Conservation (phyloP, 2,888 invertebrate genomes). For the Tinea semifulvella region DNA sequence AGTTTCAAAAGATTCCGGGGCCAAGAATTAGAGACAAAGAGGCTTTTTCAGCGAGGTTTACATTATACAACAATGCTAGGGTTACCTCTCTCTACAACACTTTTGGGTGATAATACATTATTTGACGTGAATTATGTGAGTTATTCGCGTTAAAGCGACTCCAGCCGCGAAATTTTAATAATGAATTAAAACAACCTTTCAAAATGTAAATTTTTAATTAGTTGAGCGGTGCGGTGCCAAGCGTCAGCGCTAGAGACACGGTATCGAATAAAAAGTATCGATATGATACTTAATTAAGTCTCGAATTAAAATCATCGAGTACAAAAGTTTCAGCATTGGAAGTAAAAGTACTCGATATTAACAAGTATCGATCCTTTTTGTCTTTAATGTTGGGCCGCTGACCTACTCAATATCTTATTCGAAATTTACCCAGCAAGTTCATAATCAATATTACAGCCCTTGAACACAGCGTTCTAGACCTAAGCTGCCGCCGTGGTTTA, state of each 20-base stretch:
- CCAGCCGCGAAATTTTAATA: slow-evolving; percentile 58
- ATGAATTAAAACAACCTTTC: slow-evolving; percentile 58
- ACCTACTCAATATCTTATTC: too few relatives aligned
- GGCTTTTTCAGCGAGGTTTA: slow-evolving; percentile 24
- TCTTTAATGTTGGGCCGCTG: too few relatives aligned
- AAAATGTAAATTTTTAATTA: slow-evolving; percentile 64
- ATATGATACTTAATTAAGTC: too few relatives aligned
- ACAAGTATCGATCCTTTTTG: too few relatives aligned
- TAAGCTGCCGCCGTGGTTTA: too few relatives aligned
- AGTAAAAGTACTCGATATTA: too few relatives aligned
- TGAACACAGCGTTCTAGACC: too few relatives aligned
- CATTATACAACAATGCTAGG: slow-evolving; percentile 36
- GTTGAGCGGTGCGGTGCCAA: slow-evolving; percentile 23
- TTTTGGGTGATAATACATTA: slow-evolving; percentile 16
- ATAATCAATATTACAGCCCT: too few relatives aligned
- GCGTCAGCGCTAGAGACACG: slow-evolving; percentile 7
- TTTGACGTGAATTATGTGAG: slow-evolving; percentile 22
- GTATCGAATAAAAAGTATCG: too few relatives aligned
- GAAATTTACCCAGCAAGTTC: too few relatives aligned
- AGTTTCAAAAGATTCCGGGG: slow-evolving; percentile 49
- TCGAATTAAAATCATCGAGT: too few relatives aligned
- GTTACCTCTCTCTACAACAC: slow-evolving; percentile 14
- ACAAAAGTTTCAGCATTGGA: too few relatives aligned
- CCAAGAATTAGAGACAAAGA: slow-evolving; percentile 41
- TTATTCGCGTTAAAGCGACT: slow-evolving; percentile 44